phyloP scores from a whole-genome alignment of 1,140 invertebrate genomes.

The Brachionus asplanchnoidis region DNA sequence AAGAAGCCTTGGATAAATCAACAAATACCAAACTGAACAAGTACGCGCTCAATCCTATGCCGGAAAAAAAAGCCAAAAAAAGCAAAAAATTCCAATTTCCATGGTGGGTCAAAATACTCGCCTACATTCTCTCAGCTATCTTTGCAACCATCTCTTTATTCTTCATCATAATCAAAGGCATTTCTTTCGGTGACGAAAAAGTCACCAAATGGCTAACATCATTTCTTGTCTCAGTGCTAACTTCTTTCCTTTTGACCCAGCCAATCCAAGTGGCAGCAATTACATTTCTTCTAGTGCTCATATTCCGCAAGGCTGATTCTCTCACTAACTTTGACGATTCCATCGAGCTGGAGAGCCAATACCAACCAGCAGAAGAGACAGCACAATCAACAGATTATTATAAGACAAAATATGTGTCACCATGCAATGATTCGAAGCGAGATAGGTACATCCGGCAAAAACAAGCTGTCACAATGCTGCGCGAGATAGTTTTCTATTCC shows the following conservation, averaged over 20 bases:
- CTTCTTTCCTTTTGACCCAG: constrained; percentile 61
- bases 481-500: constrained; percentile 53
- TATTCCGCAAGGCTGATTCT: constrained; percentile 48
- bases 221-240: constrained; percentile 61
- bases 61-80: not conserved
- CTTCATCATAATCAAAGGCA: constrained; percentile 61
- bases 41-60: not conserved
- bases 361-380: constrained; percentile 43
- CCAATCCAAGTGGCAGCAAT: constrained; percentile 60
- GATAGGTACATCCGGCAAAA: constrained; percentile 35
- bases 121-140: constrained; percentile 58
- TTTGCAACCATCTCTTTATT: constrained; percentile 56
- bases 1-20: not conserved
- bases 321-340: constrained; percentile 58
- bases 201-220: constrained; percentile 62
- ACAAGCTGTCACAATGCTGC: not conserved
- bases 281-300: constrained; percentile 48
- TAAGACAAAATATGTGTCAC: not conserved
- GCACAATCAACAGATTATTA: not conserved
- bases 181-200: constrained; percentile 61
- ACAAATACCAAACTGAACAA: not conserved
- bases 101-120: constrained; percentile 59
- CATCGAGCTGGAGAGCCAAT: constrained; percentile 46
- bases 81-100: constrained; percentile 53
- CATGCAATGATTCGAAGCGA: not conserved